Base-by-base conservation (phyloP, 2,797 vertebrate species). In the Acipenser oxyrinchus region DNA sequence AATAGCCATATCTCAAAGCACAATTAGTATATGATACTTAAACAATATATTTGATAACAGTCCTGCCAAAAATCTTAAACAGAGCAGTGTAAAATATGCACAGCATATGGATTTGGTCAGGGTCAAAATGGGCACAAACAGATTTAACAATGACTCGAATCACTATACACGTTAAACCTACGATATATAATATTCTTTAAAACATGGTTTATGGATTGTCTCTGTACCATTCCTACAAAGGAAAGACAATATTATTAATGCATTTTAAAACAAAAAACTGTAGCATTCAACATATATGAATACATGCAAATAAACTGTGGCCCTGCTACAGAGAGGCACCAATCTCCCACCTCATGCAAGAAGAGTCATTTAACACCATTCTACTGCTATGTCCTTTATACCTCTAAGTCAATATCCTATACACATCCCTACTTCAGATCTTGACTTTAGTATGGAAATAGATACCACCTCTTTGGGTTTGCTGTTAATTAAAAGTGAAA, bases 401-500 rank as follows among this genome's bases (percentile, higher is more conserved):
- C 18, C 8, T 62, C 18, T 6, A 37, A n/a, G 8, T 62, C 60
- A 37, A 9, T 18, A 23, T 9, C 18, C 3, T 8, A 18, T 7
- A 62, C 18, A 6, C 18, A 37, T n/a, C n/a, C 60, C 8, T 62
- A 10, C 7, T 48, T 3, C 18, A 62, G 60, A 23, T 48, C 23
- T 48, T 8, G 15, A 18, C 60, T 62, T 62, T 37, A 23, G 9
- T 37, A 37, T 62, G 60, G 60, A 62, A 62, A 62, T 62, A 62
- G 60, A 62, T 62, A 62, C 60, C 60, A 62, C 12, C 60, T 7
- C 60, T 62, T 48, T 62, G 60, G 18, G 60, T 62, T 62, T 62
- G 60, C 60, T 62, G 81, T 88, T 87, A 90, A 91, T 91, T 89
- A 89, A 84, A 87, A 69, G 81, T 84, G 86, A 92, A 85, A 84